These are phyloP conservation scores for Malurus alboscapulatus DNA, from an alignment of 2,113 vertebrate species.

Conservation along the genomic window DNA sequence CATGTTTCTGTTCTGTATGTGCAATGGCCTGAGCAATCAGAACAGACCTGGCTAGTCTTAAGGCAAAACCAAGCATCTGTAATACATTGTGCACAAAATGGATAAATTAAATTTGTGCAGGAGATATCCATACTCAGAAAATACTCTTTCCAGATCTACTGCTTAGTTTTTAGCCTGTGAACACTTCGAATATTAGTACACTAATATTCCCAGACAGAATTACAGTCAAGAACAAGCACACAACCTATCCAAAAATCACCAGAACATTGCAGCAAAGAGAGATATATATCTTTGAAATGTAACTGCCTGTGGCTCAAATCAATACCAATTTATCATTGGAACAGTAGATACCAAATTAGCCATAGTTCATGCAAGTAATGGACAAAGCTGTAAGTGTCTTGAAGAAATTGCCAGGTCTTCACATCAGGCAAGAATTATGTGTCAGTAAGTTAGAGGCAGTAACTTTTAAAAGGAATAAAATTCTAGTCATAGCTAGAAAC, in stretches of 20 bases:
- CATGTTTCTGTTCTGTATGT: neutral
- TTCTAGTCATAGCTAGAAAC: neutral
- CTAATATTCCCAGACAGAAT: neutral
- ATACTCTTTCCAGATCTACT: neutral
- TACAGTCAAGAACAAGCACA: neutral
- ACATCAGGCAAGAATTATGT: rapidly evolving
- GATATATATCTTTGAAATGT: neutral
- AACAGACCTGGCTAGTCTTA: neutral
- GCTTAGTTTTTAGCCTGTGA: neutral
- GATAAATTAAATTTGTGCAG: neutral
- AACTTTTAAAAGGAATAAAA: neutral
- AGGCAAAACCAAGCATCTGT: neutral
- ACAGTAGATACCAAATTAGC: neutral
- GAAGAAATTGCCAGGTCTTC: neutral
- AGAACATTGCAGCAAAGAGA: neutral
- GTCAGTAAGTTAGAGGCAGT: neutral
- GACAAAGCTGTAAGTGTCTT: neutral
- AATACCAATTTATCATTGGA: neutral
- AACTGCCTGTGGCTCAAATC: neutral
- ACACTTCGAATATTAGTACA: neutral
- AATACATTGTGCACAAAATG: neutral
- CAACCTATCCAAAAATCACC: neutral
- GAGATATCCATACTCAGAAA: neutral
- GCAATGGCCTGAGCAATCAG: neutral
- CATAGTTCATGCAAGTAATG: neutral